Conservation (phyloP, 2,113 vertebrate species). For the Corapipo altera region DNA sequence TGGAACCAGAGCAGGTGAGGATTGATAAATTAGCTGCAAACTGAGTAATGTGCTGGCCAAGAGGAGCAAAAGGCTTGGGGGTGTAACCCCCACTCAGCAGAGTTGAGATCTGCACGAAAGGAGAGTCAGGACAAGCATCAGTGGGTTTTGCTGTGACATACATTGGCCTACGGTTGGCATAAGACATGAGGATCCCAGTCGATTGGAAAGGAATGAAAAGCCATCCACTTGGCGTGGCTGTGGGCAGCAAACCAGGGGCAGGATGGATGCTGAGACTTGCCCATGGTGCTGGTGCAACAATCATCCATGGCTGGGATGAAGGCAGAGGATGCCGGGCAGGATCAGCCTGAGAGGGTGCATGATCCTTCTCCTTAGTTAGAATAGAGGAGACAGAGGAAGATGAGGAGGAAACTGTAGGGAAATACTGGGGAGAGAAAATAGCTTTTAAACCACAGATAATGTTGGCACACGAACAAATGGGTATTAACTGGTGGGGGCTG, state of each 20-base stretch:
- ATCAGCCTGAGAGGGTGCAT: neutral
- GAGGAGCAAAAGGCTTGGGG: neutral
- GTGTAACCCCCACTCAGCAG: neutral
- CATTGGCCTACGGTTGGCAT: neutral
- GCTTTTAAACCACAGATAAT: neutral
- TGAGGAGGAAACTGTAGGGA: neutral
- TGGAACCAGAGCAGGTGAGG: neutral
- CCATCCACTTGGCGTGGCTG: neutral
- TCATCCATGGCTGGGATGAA: rapidly evolving
- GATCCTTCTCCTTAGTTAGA: neutral
- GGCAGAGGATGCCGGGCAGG: neutral
- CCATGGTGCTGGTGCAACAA: neutral
- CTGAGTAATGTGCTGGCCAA: rapidly evolving
- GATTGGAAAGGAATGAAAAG: neutral
- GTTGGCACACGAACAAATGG: constrained; percentile 7
- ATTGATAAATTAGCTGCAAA: neutral
- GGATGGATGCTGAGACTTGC: rapidly evolving
- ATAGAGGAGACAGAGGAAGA: neutral
- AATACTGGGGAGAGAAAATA: neutral
- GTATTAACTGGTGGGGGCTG: constrained; percentile 24
- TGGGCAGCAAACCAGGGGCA: neutral
- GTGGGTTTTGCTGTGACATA: neutral
- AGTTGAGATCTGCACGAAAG: neutral
- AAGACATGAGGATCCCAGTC: rapidly evolving
- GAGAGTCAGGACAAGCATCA: neutral